Evolutionary conservation across 53 echinoderm and acorn worm genomes (phyloP).

Genomic region (Hippasteria phrygiana): DNA sequence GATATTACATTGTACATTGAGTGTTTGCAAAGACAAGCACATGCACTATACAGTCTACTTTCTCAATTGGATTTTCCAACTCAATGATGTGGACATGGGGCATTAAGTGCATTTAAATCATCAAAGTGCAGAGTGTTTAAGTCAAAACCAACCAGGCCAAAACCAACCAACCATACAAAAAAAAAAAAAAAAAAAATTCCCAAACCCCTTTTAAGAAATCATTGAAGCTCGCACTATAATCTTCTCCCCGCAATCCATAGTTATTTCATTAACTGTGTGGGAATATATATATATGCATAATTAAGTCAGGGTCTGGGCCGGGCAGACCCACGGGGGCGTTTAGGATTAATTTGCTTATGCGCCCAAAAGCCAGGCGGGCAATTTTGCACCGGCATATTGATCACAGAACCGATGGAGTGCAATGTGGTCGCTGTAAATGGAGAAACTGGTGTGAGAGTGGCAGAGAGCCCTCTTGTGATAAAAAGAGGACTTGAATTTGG

Average conservation of each 20-base stretch:
- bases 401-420: not conserved
- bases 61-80: no score
- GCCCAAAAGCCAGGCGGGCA: not conserved
- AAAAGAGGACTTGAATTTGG: no score
- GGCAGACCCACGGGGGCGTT: constrained; percentile 8
- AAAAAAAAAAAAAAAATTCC: no score
- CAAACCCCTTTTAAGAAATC: constrained; percentile 1
- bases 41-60: no score
- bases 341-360: not conserved
- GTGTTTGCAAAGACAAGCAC: no score
- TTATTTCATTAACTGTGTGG: constrained; percentile 29
- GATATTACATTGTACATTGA: no score
- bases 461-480: not conserved
- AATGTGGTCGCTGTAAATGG: no score
- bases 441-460: no score
- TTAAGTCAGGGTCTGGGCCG: not conserved
- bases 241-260: constrained; percentile 10
- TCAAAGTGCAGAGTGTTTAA: constrained; percentile 1
- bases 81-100: no score
- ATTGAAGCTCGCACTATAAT: not conserved
- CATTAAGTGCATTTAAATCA: no score
- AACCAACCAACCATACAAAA: no score
- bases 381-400: not conserved
- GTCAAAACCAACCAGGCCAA: no score
- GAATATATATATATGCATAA: constrained; percentile 4